These are phyloP conservation scores for Hiodon alosoides DNA, from an alignment of 2,113 vertebrate species.

Conservation along the genomic window DNA sequence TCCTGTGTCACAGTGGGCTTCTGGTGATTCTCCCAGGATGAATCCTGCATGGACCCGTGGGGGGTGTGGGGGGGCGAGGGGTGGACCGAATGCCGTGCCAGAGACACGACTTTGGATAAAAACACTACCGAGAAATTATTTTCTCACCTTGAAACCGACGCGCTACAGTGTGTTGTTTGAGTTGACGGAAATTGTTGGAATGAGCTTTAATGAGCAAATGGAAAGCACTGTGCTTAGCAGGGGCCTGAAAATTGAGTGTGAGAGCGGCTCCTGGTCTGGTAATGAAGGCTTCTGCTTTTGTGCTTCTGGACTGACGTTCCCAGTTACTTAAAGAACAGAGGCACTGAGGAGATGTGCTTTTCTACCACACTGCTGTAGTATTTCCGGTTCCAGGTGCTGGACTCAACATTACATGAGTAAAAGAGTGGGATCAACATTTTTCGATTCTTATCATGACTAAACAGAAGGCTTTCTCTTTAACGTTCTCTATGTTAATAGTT, in stretches of 20 bases:
- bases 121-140: not conserved
- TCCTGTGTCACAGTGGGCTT: not conserved
- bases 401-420: too few relatives aligned
- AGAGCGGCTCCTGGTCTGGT: not conserved
- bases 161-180: not conserved
- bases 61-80: not conserved
- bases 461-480: too few relatives aligned
- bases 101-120: not conserved
- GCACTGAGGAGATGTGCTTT: too few relatives aligned
- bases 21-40: not conserved
- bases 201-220: slow-evolving; percentile 1
- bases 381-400: too few relatives aligned
- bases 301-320: not conserved
- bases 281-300: not conserved
- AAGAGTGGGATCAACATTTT: too few relatives aligned
- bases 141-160: not conserved
- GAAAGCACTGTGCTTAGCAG: not conserved
- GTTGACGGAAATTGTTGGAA: not conserved
- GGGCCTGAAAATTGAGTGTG: not conserved
- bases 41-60: not conserved
- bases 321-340: too few relatives aligned
- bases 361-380: too few relatives aligned
- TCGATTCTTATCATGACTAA: too few relatives aligned
- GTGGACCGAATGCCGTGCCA: not conserved
- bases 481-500: too few relatives aligned